Conservation (phyloP, 2,888 invertebrate species). For the Agrochola lychnidis region DNA sequence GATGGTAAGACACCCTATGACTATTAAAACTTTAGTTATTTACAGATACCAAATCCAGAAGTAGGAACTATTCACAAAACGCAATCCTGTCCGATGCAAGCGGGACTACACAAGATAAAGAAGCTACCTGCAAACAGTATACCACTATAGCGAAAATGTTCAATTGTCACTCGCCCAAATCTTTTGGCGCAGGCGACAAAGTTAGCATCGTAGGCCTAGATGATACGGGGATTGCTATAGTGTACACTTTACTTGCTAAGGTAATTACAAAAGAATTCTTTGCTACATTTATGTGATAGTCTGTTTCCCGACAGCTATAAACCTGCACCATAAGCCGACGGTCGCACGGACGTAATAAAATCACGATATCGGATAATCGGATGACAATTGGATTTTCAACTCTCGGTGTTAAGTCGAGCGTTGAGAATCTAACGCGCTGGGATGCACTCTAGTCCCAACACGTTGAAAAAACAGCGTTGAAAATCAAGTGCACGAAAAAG, state of each 20-base stretch:
- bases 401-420: too few species aligned
- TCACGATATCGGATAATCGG: too few species aligned
- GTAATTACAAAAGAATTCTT: conserved; percentile 75
- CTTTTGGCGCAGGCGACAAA: conserved; percentile 83
- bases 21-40: conserved; percentile 2
- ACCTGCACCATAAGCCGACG: background rate
- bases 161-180: conserved; percentile 31
- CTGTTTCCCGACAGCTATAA: background rate
- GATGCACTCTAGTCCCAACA: too few species aligned
- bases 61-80: conserved; percentile 6
- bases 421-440: too few species aligned
- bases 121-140: conserved; percentile 42
- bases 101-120: background rate
- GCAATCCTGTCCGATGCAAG: background rate
- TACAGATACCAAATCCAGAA: conserved; percentile 25
- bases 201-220: conserved; percentile 95
- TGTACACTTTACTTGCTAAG: conserved; percentile 94
- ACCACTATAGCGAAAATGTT: conserved; percentile 59
- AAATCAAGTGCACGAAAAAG: too few species aligned
- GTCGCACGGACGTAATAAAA: too few species aligned
- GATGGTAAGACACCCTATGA: background rate
- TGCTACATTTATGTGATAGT: too few species aligned
- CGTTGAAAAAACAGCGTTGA: too few species aligned
- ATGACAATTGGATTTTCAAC: too few species aligned
- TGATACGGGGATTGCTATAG: conserved; percentile 95